Evolutionary conservation across 2,888 invertebrate species (phyloP).

Genomic region (Charanyca ferruginea): DNA sequence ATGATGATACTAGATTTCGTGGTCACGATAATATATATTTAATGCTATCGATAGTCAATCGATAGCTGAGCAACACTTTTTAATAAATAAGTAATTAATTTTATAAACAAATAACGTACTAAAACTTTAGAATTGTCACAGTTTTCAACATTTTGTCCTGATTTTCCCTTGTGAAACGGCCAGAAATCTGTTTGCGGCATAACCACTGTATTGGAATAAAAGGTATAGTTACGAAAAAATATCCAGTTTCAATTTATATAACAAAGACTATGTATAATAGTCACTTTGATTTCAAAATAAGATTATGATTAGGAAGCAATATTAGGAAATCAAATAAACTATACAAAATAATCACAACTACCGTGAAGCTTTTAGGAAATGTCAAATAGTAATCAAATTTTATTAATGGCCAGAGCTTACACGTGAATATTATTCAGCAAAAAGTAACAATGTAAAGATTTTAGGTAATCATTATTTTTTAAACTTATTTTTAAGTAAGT

Average conservation of each 20-base stretch:
- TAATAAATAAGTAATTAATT: not conserved
- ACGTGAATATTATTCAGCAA: conserved; percentile 5
- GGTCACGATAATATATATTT: too few relatives aligned
- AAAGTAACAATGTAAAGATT: conserved; percentile 20
- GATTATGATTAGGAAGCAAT: conserved; percentile 45
- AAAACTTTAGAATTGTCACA: conserved; percentile 59
- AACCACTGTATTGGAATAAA: conserved; percentile 35
- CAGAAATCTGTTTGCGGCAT: conserved; percentile 84
- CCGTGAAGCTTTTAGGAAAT: conserved; percentile 48
- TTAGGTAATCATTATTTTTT: too few relatives aligned
- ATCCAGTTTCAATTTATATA: conserved; percentile 48
- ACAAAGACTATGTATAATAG: conserved; percentile 35
- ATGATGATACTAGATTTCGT: too few relatives aligned
- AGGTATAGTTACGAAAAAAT: conserved; percentile 24
- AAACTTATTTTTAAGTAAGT: too few relatives aligned
- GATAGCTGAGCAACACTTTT: too few relatives aligned
- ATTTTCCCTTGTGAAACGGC: conserved; percentile 73
- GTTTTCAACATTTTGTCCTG: conserved; percentile 52
- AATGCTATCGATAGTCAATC: too few relatives aligned
- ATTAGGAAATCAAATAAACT: conserved; percentile 49
- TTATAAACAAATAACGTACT: conserved; percentile 41
- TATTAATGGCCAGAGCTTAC: conserved; percentile 48
- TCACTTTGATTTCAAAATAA: conserved; percentile 44
- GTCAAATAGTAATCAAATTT: conserved; percentile 49
- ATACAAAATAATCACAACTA: conserved; percentile 63